These are phyloP conservation scores for Pangasius larnaudii DNA, from an alignment of 2,797 vertebrate genomes.

Conservation along the genomic window DNA sequence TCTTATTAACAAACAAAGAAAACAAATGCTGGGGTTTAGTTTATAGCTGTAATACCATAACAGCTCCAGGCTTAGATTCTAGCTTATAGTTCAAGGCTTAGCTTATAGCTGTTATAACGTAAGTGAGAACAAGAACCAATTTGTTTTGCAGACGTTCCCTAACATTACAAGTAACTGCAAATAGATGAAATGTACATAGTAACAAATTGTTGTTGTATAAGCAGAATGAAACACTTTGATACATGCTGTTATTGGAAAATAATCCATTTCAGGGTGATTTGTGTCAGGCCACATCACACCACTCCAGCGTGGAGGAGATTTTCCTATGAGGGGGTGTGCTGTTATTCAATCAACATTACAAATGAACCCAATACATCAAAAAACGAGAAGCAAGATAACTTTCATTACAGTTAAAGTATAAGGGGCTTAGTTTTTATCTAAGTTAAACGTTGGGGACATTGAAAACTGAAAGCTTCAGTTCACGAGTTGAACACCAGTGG, in stretches of 20 bases:
- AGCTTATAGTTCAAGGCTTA: not conserved
- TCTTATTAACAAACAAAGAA: not conserved
- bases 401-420: not conserved
- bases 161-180: not conserved
- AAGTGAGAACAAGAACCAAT: too few species aligned
- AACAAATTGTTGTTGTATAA: not conserved
- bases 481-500: not conserved
- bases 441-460: not conserved
- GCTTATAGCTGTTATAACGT: too few species aligned
- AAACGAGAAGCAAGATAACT: not conserved
- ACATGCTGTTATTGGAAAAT: not conserved
- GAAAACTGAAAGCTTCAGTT: not conserved
- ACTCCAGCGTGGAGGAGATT: not conserved
- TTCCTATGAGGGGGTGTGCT: not conserved
- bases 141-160: not conserved
- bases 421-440: not conserved
- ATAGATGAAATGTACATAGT: not conserved
- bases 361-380: not conserved
- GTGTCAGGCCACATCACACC: not conserved
- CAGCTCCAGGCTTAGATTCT: not conserved
- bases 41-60: not conserved
- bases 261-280: not conserved
- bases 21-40: not conserved
- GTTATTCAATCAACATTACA: not conserved
- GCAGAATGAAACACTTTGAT: not conserved